phyloP scores from a whole-genome alignment of 2,888 invertebrate species.

The Phyllotreta cruciferae region DNA sequence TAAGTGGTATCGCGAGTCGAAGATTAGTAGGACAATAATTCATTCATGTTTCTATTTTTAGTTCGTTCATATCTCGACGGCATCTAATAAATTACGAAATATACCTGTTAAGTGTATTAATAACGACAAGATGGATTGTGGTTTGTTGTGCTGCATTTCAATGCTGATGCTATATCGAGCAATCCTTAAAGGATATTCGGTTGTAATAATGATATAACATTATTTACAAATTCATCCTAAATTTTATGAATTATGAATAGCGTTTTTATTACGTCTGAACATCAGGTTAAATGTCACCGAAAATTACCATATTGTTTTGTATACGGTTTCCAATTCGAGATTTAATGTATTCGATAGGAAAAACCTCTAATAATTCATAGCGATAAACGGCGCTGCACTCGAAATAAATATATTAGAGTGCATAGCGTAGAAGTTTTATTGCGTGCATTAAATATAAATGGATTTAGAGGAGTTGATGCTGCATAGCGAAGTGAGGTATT shows the following conservation, averaged over 20 bases:
- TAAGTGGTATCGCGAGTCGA: constrained; percentile 10
- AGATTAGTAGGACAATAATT: constrained; percentile 20
- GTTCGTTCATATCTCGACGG: background rate
- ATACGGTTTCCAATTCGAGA: constrained; percentile 16
- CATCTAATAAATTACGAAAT: constrained; percentile 17
- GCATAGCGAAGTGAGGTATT: constrained; percentile 13
- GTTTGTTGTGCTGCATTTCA: too few species aligned
- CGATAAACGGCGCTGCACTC: constrained; percentile 31
- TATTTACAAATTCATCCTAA: too few species aligned
- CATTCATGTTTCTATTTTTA: constrained; percentile 22
- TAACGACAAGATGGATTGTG: constrained; percentile 10
- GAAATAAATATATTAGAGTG: constrained; percentile 26
- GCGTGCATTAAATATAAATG: constrained; percentile 24
- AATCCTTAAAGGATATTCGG: too few species aligned
- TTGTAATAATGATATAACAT: too few species aligned
- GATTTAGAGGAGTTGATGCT: constrained; percentile 17
- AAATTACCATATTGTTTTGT: too few species aligned
- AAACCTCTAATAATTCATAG: constrained; percentile 33
- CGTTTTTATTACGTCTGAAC: too few species aligned
- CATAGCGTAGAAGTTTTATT: constrained; percentile 13
- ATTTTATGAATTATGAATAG: too few species aligned
- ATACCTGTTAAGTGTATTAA: constrained; percentile 17
- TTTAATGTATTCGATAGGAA: constrained; percentile 26
- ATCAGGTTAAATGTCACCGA: too few species aligned
- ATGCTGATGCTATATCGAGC: too few species aligned